These are phyloP conservation scores for Hanleya hanleyi DNA, from an alignment of 2,888 invertebrate genomes.

Conservation along the genomic window DNA sequence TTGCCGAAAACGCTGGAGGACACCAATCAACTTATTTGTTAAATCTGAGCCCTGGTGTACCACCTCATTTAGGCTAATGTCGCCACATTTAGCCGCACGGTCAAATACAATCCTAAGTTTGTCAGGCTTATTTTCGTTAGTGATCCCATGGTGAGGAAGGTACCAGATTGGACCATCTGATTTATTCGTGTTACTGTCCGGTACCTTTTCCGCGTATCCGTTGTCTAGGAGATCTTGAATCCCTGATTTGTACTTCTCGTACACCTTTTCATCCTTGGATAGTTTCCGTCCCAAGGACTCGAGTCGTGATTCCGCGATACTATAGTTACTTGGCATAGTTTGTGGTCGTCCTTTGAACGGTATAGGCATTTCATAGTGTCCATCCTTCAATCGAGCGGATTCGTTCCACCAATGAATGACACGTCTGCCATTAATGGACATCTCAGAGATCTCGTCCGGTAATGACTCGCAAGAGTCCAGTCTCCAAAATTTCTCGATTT, in stretches of 20 bases:
- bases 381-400: background rate
- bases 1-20: too few species aligned
- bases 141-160: constrained; percentile 11
- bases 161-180: constrained; percentile 4
- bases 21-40: constrained; percentile 1
- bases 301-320: background rate
- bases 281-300: background rate
- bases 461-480: background rate
- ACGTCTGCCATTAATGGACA: background rate
- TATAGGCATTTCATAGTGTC: background rate
- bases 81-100: constrained; percentile 4
- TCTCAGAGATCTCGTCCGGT: background rate
- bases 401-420: background rate
- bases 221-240: background rate
- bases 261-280: background rate
- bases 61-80: background rate
- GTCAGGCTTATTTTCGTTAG: background rate
- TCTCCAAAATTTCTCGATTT: background rate
- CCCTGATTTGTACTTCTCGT: background rate
- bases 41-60: constrained; percentile 4
- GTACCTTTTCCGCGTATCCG: background rate
- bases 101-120: constrained; percentile 14
- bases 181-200: background rate
- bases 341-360: background rate
- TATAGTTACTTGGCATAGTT: background rate